A percentile compares a stretch with the other conserved stretches of the same genome.
Conservation (phyloP, 2,797 vertebrate genomes). For the Gallinago stenura region DNA sequence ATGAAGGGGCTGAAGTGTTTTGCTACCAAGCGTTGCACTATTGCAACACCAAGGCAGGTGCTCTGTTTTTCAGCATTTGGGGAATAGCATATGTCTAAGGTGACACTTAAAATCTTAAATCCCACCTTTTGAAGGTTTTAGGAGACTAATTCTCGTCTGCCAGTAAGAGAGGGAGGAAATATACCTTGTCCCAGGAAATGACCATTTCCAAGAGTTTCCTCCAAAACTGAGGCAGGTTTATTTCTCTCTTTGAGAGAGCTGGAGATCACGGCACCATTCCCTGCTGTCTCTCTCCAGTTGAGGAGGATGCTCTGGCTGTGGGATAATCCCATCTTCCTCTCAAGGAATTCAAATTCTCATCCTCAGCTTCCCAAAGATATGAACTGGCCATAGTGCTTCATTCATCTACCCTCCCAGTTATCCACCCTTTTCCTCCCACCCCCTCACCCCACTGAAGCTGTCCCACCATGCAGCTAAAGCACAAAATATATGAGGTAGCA, state of each 20-base stretch:
- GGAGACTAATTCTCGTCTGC: neutral
- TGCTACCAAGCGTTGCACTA: accelerated
- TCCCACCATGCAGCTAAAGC: neutral
- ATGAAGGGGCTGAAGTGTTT: neutral
- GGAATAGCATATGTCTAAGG: accelerated
- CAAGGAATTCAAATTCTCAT: neutral
- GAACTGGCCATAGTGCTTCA: neutral
- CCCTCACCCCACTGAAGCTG: neutral
- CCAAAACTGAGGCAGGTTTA: neutral
- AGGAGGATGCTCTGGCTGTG: neutral
- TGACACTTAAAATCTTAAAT: neutral
- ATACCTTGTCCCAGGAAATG: accelerated
- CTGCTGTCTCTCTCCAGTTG: neutral
- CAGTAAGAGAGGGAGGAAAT: neutral
- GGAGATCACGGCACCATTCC: neutral
- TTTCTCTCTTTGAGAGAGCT: neutral
- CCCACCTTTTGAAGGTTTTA: neutral
- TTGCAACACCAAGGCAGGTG: neutral
- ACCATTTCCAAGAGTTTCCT: neutral
- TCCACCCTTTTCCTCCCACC: neutral
- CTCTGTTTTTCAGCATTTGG: accelerated
- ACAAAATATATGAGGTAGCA: neutral
- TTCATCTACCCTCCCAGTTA: neutral
- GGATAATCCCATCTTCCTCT: neutral
- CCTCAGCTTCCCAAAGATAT: neutral